Base-by-base conservation (phyloP, 2,797 vertebrate genomes). In the Threskiornis aethiopicus region DNA sequence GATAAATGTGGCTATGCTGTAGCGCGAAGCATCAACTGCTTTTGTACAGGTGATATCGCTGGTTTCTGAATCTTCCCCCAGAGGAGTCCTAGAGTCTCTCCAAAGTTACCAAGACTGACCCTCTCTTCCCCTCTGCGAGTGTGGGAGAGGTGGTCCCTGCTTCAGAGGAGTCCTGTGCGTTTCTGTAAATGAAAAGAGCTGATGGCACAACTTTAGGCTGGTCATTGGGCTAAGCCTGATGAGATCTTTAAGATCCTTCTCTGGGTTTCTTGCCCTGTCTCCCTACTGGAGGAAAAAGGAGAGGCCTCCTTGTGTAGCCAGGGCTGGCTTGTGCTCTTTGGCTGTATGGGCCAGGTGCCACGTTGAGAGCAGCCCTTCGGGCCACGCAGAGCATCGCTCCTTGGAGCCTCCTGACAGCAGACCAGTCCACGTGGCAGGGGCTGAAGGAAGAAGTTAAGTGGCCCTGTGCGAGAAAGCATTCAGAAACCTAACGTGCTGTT, bases 21-120 rank as follows among this genome's bases (percentile, higher is more conserved):
- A n/a, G 64, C 0, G 0, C 2, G 9, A n/a, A 28, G 55, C 13
- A 4, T 64, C 64, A 14, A 1, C 11, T 64, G 57, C 17, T 25
- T 41, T 47, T 44, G 42, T 57, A 37, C 7, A 0, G 28, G 44
- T 6, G 44, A 6, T 51, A 3, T 15, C 1, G 2, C 29, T 64
- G 52, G 41, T 44, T 91, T 42, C 37, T 17, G 13, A 47, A 6
- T 86, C 46, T 49, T 41, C 4, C 17, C 10, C 18, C 13, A 3
- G n/a, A 49, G 39, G 41, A 64, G 9, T 55, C 52, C 25, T 64
- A 0, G 25, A 61, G 54, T 41, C 28, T 22, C 37, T 81, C 46
- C 0, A 0, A 15, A 66, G 55, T 44, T 82, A 44, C 35, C 26
- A 19, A 19, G 25, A 33, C 49, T 33, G 67, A 92, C 15, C 13